Percentiles rank a stretch among this genome's conserved stretches.
Conservation (phyloP, 2,113 vertebrate species). For the Amia ocellicauda region DNA sequence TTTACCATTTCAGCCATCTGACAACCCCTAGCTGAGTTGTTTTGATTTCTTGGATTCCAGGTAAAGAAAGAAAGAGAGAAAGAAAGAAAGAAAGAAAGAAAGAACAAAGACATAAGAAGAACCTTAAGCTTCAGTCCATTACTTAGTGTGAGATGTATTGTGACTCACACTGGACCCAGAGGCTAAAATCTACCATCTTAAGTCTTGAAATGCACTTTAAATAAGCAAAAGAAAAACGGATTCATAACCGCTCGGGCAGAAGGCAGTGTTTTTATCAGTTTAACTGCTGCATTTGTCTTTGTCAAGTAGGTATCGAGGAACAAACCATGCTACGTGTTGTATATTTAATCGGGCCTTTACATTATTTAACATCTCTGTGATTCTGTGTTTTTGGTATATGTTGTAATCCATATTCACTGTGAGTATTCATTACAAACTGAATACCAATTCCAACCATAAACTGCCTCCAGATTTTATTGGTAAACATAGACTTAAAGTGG, state of each 20-base stretch:
- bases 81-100: too few species aligned
- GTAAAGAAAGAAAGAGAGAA: not conserved
- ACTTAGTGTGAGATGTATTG: not conserved
- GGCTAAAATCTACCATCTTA: not conserved
- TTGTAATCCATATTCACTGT: not conserved
- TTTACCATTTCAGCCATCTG: too few species aligned
- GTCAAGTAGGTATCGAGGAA: not conserved
- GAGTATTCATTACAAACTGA: too few species aligned
- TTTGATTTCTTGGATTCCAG: not conserved
- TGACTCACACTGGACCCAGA: not conserved
- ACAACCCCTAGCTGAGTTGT: too few species aligned
- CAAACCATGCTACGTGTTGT: not conserved
- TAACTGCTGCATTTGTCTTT: slow-evolving; percentile 6
- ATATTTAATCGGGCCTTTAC: not conserved
- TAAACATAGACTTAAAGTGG: too few species aligned
- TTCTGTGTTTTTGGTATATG: not conserved
- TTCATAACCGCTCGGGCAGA: not conserved
- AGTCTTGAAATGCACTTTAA: not conserved
- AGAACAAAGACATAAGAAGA: not conserved
- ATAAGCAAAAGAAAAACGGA: not conserved
- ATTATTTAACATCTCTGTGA: not conserved
- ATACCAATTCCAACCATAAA: too few species aligned
- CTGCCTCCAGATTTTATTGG: too few species aligned
- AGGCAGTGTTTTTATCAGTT: not conserved
- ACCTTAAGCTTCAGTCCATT: not conserved